Evolutionary conservation across 2,888 invertebrate species (phyloP).

Genomic region (Rhodophaea formosa): DNA sequence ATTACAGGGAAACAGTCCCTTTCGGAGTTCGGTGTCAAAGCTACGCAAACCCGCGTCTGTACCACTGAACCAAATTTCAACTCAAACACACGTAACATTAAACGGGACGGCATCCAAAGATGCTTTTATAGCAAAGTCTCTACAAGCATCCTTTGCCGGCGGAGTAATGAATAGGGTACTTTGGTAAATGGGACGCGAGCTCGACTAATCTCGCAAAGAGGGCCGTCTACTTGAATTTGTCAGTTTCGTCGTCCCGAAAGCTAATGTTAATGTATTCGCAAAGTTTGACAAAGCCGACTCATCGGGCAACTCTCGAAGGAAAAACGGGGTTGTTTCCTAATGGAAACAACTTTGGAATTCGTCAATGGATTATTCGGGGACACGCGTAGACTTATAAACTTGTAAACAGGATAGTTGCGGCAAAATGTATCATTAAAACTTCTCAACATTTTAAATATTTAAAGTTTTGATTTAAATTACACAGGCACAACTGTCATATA

Average conservation of each 20-base stretch:
- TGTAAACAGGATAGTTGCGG: background rate
- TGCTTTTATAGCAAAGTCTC: conserved; percentile 22
- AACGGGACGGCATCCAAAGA: conserved; percentile 32
- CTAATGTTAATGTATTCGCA: conserved; percentile 76
- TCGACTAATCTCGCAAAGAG: conserved; percentile 27
- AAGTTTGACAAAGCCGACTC: conserved; percentile 67
- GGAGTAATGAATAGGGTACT: conserved; percentile 32
- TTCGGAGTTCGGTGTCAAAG: conserved; percentile 63
- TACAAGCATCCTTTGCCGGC: conserved; percentile 13
- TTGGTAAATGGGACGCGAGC: conserved; percentile 16
- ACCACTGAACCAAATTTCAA: conserved; percentile 29
- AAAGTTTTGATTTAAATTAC: background rate
- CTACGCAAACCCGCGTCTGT: conserved; percentile 34
- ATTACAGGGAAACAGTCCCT: conserved; percentile 57
- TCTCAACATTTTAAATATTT: background rate
- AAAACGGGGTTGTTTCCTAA: conserved; percentile 55
- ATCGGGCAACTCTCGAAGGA: conserved; percentile 54
- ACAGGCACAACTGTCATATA: too few species aligned
- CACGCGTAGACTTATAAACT: conserved; percentile 18
- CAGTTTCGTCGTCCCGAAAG: conserved; percentile 61
- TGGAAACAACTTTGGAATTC: conserved; percentile 65
- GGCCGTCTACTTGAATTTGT: conserved; percentile 63
- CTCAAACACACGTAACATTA: conserved; percentile 30
- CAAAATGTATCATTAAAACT: background rate
- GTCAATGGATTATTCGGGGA: conserved; percentile 53